Percentiles rank a stretch among this genome's conserved stretches.
These are phyloP conservation scores for Agonopterix alstromeriana DNA, from an alignment of 2,888 invertebrate species.

Conservation along the genomic window DNA sequence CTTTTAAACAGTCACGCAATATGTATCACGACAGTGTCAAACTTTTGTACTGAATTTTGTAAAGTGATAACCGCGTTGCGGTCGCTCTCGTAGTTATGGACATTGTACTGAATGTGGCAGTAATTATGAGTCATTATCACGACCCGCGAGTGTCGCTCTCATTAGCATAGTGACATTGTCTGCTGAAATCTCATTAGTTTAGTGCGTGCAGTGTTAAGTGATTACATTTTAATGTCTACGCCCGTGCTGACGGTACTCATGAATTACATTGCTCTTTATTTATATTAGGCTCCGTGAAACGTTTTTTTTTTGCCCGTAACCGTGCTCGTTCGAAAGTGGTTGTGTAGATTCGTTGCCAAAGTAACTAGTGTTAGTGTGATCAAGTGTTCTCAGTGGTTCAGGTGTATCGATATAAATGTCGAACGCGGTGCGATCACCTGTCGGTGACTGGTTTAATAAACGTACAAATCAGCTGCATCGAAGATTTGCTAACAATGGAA, in stretches of 20 bases:
- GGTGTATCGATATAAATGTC: conserved; percentile 46
- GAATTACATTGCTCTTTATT: conserved; percentile 45
- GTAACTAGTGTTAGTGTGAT: conserved; percentile 24
- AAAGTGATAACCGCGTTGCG: conserved; percentile 20
- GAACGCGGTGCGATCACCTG: conserved; percentile 51
- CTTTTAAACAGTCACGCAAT: conserved; percentile 7
- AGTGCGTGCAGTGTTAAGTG: conserved; percentile 69
- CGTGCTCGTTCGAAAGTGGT: conserved; percentile 51
- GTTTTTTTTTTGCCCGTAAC: conserved; percentile 37
- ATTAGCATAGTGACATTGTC: conserved; percentile 53
- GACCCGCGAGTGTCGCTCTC: conserved; percentile 55
- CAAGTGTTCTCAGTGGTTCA: conserved; percentile 36
- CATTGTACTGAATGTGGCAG: conserved; percentile 50
- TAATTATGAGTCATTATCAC: conserved; percentile 61
- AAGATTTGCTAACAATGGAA: conserved; percentile 60
- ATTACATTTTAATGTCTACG: conserved; percentile 63
- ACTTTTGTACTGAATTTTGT: conserved; percentile 32
- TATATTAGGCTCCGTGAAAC: conserved; percentile 28
- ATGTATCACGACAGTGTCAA: conserved; percentile 8
- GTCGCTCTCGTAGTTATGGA: conserved; percentile 19
- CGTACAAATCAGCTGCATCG: conserved; percentile 53
- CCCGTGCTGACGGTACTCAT: conserved; percentile 35
- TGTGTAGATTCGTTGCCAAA: conserved; percentile 25
- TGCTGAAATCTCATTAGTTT: conserved; percentile 70
- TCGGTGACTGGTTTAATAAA: conserved; percentile 63